Conservation (phyloP, 2,797 vertebrate species). For the Xenopus petersii region DNA sequence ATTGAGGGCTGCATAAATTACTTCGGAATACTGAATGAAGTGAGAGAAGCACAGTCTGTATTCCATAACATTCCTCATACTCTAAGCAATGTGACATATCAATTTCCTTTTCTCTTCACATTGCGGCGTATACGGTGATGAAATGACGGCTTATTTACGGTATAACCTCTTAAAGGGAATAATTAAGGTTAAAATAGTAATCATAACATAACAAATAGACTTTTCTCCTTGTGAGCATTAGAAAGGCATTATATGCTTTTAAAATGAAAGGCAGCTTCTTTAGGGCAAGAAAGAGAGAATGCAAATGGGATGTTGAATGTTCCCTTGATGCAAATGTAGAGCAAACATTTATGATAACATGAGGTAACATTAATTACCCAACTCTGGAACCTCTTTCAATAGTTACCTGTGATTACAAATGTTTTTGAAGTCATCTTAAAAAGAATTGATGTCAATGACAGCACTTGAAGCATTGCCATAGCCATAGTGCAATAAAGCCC, state of each 20-base stretch:
- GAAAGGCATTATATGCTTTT: constrained; percentile 17
- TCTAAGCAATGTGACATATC: constrained; percentile 62
- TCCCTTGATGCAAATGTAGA: background rate
- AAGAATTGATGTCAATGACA: too few species aligned
- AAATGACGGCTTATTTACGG: constrained; percentile 51
- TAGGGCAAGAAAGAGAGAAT: background rate
- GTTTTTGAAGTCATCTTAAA: too few species aligned
- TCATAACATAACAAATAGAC: constrained; percentile 41
- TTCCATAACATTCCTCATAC: constrained; percentile 65
- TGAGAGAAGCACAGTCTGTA: constrained; percentile 46
- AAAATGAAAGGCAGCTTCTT: constrained; percentile 17
- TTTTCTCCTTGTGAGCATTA: constrained; percentile 25
- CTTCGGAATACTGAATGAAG: constrained; percentile 46
- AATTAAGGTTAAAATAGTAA: constrained; percentile 47
- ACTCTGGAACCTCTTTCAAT: too few species aligned
- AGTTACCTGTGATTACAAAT: too few species aligned
- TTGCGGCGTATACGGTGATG: constrained; percentile 54
- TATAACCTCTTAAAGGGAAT: constrained; percentile 47
- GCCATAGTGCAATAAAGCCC: too few species aligned
- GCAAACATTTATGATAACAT: background rate
- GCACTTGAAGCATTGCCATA: too few species aligned
- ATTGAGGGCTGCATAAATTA: constrained; percentile 61
- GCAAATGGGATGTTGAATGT: background rate
- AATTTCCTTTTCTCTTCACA: constrained; percentile 56
- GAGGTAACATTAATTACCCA: too few species aligned